phyloP scores from a whole-genome alignment of 1,140 invertebrate species.

The Lamellibrachia luymesi region DNA sequence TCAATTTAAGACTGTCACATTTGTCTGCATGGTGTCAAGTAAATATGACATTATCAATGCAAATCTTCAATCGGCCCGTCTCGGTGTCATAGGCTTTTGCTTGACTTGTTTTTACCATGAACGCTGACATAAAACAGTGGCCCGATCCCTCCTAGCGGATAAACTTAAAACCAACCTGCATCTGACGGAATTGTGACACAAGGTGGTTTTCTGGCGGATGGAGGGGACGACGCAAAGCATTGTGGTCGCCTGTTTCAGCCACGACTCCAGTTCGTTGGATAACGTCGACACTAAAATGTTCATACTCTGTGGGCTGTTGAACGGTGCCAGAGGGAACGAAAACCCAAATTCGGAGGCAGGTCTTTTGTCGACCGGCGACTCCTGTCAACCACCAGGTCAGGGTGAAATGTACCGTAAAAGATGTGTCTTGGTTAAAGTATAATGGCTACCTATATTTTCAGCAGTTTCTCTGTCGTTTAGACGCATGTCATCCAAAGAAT shows the following conservation, averaged over 20 bases:
- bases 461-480: too few relatives aligned
- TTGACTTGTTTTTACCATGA: too few relatives aligned
- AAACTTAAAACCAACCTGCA: neutral
- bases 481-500: too few relatives aligned
- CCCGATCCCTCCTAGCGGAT: neutral
- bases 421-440: too few relatives aligned
- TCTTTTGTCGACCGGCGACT: neutral
- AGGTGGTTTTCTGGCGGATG: neutral
- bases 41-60: too few relatives aligned
- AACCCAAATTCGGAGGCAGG: neutral
- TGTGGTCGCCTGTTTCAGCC: neutral
- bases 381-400: neutral
- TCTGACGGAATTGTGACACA: neutral
- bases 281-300: neutral
- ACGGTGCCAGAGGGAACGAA: neutral
- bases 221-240: neutral
- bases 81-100: too few relatives aligned
- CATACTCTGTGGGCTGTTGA: neutral
- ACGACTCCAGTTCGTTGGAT: neutral
- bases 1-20: too few relatives aligned
- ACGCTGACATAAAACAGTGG: too few relatives aligned
- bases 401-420: too few relatives aligned
- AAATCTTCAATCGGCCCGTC: too few relatives aligned
- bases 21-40: too few relatives aligned
- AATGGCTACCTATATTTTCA: too few relatives aligned